Conservation (phyloP, 2,113 vertebrate genomes). For the Pholis gunnellus region DNA sequence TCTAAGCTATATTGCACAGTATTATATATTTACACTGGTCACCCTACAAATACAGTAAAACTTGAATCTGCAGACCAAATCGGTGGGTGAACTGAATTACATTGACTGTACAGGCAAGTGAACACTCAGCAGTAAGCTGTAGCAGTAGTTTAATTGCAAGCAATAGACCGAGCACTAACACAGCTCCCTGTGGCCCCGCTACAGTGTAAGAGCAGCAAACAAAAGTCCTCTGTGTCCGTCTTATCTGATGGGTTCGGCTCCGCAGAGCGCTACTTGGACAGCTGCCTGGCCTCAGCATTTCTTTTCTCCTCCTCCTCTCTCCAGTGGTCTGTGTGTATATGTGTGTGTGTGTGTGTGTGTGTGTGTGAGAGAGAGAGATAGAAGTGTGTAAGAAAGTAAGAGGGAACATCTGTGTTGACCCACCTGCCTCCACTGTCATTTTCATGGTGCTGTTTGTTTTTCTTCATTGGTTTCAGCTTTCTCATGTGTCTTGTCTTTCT, state of each 20-base stretch:
- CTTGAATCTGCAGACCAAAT: background rate
- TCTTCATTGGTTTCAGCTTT: conserved; percentile 57
- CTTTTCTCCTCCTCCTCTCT: conserved; percentile 27
- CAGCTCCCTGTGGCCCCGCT: conserved; percentile 18
- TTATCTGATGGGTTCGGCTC: conserved; percentile 75
- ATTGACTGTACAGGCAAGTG: background rate
- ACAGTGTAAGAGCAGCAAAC: conserved; percentile 62
- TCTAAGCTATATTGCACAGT: background rate
- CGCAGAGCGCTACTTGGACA: conserved; percentile 62
- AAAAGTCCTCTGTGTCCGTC: conserved; percentile 71
- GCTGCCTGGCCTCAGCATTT: conserved; percentile 41
- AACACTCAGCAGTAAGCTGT: background rate
- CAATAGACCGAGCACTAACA: background rate
- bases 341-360: conserved; percentile 13
- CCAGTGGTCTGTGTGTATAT: background rate
- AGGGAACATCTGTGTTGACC: conserved; percentile 78
- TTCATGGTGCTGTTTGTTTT: conserved; percentile 69
- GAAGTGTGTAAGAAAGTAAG: conserved; percentile 26
- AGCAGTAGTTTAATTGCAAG: conserved; percentile 29
- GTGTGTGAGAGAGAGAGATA: background rate
- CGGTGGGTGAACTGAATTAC: background rate
- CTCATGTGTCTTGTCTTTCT: conserved; percentile 56
- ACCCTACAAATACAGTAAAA: background rate
- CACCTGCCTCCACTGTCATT: conserved; percentile 76
- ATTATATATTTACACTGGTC: background rate